Evolutionary conservation across 1,140 invertebrate species (phyloP).

Genomic region (Gonatopus flavifemur): DNA sequence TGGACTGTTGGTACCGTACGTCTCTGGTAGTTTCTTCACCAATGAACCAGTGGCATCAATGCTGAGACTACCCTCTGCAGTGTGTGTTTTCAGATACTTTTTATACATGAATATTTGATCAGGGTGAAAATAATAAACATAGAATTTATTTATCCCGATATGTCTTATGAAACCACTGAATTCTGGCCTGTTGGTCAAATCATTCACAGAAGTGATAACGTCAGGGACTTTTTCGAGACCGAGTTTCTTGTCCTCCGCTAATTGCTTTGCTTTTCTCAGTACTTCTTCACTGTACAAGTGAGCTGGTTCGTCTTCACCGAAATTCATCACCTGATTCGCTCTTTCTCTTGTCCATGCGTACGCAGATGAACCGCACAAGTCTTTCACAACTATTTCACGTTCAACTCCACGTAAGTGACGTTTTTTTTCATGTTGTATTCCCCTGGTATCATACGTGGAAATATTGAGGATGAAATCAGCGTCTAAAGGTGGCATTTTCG

Average conservation of each 20-base stretch:
- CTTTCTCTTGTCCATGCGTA: too few species aligned
- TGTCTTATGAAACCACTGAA: constrained; percentile 1
- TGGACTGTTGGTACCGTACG: constrained; percentile 1
- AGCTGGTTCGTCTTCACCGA: neutral
- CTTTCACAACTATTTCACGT: too few species aligned
- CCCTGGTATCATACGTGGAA: too few species aligned
- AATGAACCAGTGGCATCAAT: constrained; percentile 16
- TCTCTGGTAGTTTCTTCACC: constrained; percentile 1
- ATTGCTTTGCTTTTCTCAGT: constrained; percentile 3
- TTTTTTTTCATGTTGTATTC: too few species aligned
- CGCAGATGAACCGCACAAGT: too few species aligned
- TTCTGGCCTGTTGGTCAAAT: neutral
- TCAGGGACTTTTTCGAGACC: neutral
- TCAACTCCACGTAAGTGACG: too few species aligned
- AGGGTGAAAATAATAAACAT: neutral
- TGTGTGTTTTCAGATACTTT: neutral
- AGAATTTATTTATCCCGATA: neutral
- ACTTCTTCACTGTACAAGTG: constrained; percentile 1
- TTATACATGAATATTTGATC: constrained; percentile 3
- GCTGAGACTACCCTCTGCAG: neutral
- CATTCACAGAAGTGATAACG: neutral
- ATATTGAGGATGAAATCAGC: too few species aligned
- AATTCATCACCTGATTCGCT: too few species aligned
- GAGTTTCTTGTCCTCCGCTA: constrained; percentile 7
- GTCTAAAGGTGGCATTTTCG: too few species aligned